phyloP scores from a whole-genome alignment of 2,797 vertebrate species.

The Alca torda region DNA sequence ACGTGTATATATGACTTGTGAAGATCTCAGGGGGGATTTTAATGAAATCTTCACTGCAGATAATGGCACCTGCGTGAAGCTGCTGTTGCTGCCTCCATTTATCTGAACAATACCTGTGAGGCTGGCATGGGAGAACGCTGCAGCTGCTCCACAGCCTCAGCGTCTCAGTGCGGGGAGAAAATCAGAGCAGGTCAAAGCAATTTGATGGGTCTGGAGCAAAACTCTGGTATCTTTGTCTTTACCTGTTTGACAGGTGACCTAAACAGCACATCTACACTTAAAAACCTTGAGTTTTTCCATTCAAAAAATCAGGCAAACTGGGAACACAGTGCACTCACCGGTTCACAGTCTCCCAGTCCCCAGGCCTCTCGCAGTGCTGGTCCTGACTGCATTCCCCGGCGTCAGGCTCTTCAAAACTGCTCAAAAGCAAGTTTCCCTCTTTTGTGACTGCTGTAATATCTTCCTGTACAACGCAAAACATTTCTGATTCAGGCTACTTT shows the following conservation, averaged over 20 bases:
- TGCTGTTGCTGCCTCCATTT: not conserved
- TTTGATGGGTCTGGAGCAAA: not conserved
- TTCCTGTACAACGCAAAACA: slow-evolving; percentile 76
- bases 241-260: not conserved
- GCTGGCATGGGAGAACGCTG: not conserved
- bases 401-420: slow-evolving; percentile 84
- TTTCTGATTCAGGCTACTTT: not conserved
- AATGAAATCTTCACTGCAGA: not conserved
- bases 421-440: slow-evolving; percentile 88
- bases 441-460: slow-evolving; percentile 90
- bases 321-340: slow-evolving; percentile 72
- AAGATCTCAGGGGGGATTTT: not conserved
- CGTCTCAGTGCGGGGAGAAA: accelerated
- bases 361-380: slow-evolving; percentile 78
- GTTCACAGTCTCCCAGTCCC: slow-evolving; percentile 93
- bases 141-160: not conserved
- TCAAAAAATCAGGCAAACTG: not conserved
- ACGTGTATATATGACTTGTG: accelerated
- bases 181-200: not conserved
- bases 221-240: not conserved
- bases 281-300: not conserved
- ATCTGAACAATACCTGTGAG: not conserved
- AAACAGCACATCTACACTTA: not conserved
- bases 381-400: slow-evolving; percentile 75
- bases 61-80: not conserved